Conservation (phyloP, 2,797 vertebrate species). For the Megalops cyprinoides region DNA sequence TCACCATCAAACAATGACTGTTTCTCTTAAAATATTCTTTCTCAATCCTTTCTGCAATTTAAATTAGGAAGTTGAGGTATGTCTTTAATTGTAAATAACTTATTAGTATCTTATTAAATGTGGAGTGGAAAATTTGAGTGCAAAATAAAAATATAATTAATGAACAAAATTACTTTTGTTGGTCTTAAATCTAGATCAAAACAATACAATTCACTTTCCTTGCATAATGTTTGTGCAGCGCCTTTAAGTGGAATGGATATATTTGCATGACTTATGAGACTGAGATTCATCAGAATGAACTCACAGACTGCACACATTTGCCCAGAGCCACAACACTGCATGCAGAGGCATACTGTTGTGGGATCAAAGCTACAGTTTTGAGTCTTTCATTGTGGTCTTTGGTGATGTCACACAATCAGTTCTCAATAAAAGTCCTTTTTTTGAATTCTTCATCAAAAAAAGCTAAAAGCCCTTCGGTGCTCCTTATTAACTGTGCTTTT, state of each 20-base stretch:
- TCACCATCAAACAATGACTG: no score
- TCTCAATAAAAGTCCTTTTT: constrained; percentile 28
- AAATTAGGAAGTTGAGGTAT: no score
- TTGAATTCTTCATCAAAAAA: constrained; percentile 19
- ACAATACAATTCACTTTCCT: constrained; percentile 50
- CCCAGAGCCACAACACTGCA: neutral
- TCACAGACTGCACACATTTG: no score
- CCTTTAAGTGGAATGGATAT: neutral
- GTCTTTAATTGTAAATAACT: no score
- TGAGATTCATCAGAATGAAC: constrained; percentile 9
- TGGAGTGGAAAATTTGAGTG: no score
- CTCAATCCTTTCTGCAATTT: no score
- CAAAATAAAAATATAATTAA: no score
- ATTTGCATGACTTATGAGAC: constrained; percentile 20
- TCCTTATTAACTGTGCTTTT: neutral
- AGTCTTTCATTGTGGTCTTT: constrained; percentile 28
- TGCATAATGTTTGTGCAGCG: constrained; percentile 44
- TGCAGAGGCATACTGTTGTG: neutral
- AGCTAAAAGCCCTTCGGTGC: neutral
- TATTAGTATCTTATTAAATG: no score
- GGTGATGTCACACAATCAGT: constrained; percentile 18
- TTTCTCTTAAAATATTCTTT: no score
- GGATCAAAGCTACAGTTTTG: constrained; percentile 21
- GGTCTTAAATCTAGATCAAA: constrained; percentile 62
- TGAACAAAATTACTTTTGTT: neutral